A percentile compares a stretch with the other conserved stretches of the same genome.
Conservation (phyloP, 2,113 vertebrate species). For the Gadus macrocephalus region DNA sequence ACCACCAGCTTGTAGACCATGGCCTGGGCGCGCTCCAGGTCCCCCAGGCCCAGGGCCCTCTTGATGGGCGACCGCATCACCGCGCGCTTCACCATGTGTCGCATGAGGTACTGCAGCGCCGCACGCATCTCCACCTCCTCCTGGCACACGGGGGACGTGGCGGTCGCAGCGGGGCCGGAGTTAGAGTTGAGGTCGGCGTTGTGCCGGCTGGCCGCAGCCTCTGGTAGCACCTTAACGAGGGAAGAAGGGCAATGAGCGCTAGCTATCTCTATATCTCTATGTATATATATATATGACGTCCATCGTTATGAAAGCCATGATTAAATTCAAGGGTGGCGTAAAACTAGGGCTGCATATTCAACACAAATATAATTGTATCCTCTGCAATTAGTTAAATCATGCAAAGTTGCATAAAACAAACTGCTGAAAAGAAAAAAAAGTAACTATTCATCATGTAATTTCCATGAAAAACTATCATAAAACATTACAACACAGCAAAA, state of each 20-base stretch:
- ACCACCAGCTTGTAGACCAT: constrained; percentile 97
- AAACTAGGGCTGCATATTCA: neutral
- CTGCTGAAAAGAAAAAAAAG: no score
- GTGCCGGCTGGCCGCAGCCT: constrained; percentile 77
- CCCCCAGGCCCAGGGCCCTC: constrained; percentile 85
- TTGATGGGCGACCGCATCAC: constrained; percentile 97
- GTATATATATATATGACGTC: neutral
- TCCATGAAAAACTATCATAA: no score
- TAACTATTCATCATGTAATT: no score
- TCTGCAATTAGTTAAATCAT: no score
- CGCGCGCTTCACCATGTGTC: constrained; percentile 95
- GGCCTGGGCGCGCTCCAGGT: constrained; percentile 91
- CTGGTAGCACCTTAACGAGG: constrained; percentile 74
- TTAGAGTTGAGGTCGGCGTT: constrained; percentile 78
- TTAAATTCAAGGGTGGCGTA: no score
- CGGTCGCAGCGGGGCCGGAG: constrained; percentile 46
- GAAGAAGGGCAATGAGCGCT: neutral
- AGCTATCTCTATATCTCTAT: no score
- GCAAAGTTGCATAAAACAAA: no score
- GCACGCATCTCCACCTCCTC: constrained; percentile 92
- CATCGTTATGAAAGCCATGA: no score
- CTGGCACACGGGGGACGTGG: constrained; percentile 75
- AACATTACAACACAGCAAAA: no score
- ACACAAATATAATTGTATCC: no score
- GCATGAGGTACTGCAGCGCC: constrained; percentile 93